A percentile compares a stretch with the other conserved stretches of the same genome.
Evolutionary conservation across 2,797 vertebrate genomes (phyloP).

Genomic region (Falco novaeseelandiae): DNA sequence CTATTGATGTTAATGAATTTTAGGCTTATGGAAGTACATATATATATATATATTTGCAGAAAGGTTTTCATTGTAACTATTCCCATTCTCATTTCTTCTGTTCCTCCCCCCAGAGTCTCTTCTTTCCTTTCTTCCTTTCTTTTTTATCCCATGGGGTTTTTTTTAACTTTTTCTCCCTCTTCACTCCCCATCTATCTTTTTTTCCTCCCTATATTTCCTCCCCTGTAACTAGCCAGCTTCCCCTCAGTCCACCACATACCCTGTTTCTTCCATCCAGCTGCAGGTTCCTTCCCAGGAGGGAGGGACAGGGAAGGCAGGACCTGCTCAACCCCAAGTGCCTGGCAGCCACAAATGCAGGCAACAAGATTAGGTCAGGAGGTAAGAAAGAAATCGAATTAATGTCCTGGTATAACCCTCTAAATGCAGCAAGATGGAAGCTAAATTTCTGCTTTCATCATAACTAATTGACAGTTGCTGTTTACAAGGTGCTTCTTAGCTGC

Average conservation of each 20-base stretch:
- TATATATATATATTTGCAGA: neutral
- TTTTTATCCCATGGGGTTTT: neutral
- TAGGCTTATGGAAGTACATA: neutral
- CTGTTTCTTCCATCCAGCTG: neutral
- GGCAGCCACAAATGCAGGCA: neutral
- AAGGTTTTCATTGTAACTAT: neutral
- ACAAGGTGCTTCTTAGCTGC: neutral
- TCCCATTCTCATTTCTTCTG: neutral
- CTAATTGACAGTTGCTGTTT: conserved; percentile 35
- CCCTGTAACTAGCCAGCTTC: neutral
- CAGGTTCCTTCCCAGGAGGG: neutral
- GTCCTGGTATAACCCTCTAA: neutral
- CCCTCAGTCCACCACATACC: neutral
- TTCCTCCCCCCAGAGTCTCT: neutral
- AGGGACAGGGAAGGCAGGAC: neutral
- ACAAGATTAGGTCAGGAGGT: neutral
- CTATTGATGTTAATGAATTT: neutral
- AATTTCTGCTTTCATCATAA: conserved; percentile 37
- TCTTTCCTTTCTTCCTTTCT: neutral
- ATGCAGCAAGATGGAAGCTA: neutral
- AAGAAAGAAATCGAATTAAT: conserved; percentile 32
- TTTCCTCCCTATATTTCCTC: neutral
- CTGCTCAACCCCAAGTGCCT: neutral
- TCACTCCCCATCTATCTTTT: neutral
- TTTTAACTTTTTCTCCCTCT: neutral